Evolutionary conservation across 2,113 vertebrate species (phyloP).

Genomic region (Bothrops jararaca): DNA sequence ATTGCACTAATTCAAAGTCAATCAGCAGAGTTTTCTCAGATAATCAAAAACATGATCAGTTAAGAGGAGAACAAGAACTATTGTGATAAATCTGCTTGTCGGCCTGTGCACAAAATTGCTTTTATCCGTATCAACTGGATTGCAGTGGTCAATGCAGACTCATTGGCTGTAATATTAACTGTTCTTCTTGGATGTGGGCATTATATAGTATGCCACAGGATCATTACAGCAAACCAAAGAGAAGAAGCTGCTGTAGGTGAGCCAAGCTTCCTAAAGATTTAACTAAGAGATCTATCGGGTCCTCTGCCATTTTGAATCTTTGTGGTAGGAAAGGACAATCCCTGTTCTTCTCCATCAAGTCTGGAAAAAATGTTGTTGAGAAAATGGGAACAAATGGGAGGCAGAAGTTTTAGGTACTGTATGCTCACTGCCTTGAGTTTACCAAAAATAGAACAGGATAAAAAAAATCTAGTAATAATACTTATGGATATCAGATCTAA

Average conservation of each 20-base stretch:
- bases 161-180: background rate
- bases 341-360: background rate
- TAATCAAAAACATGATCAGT: background rate
- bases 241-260: background rate
- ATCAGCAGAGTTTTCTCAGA: background rate
- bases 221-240: background rate
- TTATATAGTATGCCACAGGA: background rate
- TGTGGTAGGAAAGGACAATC: background rate
- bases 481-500: background rate
- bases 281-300: background rate
- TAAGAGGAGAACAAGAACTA: background rate
- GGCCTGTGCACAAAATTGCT: background rate
- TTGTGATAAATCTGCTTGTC: background rate
- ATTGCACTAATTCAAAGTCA: background rate
- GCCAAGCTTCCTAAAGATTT: background rate
- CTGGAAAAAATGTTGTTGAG: background rate
- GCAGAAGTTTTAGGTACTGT: background rate
- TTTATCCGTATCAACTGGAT: background rate
- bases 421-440: background rate
- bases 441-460: background rate
- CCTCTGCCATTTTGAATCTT: background rate
- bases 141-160: background rate
- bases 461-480: background rate
- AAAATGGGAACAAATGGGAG: background rate
- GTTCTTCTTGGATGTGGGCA: background rate